Evolutionary conservation across 2,888 invertebrate genomes (phyloP), one percentile per base, ranked within the genome.

Genomic region (Tribolium freemani): DNA sequence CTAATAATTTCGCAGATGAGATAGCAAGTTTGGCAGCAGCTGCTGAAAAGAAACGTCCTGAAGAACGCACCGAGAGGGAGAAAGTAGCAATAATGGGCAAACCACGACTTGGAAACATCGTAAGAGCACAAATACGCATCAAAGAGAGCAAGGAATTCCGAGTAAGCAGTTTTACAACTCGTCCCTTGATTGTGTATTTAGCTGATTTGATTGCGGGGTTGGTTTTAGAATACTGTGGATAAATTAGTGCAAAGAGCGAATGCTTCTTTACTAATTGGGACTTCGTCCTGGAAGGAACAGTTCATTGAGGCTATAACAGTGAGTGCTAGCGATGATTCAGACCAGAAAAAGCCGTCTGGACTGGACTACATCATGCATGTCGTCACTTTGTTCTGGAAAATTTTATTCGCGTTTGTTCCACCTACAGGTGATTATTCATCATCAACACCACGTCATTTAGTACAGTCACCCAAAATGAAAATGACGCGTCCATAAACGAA

Each of bases 241-340:
- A 98, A 98, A 87, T 90, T 99, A 86, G 95, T 99, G 79, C 97
- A 98, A 89, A 93, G 97, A 85, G 97, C 98, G 75, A 98, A 98
- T 87, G 95, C 97, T 51, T 97, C 98, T 11, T 90, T 98, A 76
- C 91, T 98, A 76, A 92, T 95, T 79, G 94, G 99, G 73, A 98
- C 99, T 11, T 97, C 97, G n/a, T 97, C 98, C 0, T 99, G 99
- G 99, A 96, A 94, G 86, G 99, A 99, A 84, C 99, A 99, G 88
- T 99, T 99, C 86, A 90, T 94, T 82, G 99, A 99, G 87, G 99
- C 99, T 45, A 88, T 99, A 76, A 97, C 97, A 50, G 98, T 99
- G 61, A 95, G 93, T 83, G 92, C 96, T 83, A 97, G 97, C 92
- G 90, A 88, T 44, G 88, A 87, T n/a, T 87, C 84, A 2, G 87